Evolutionary conservation across 2,797 vertebrate genomes (phyloP), one percentile per base, ranked within the genome.

Genomic region (Perodicticus potto): DNA sequence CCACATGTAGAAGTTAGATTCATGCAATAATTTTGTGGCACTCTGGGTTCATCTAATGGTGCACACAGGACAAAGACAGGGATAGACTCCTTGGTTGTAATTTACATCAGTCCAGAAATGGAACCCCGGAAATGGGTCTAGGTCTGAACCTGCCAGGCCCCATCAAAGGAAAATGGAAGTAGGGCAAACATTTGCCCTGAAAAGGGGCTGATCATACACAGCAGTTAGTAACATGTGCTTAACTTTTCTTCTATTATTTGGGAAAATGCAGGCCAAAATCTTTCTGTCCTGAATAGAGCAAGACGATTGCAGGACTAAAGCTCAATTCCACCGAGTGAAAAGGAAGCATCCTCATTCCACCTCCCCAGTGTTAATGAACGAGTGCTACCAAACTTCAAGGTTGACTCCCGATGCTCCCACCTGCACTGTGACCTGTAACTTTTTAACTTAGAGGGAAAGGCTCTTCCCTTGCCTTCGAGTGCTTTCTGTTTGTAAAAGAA

Each of bases 401-500:
- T 92, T 80, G 12, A 92, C 93, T 77, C 94, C 55, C 0, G 4
- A 57, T 34, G 32, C 89, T 59, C 83, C 97, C 98, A 96, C 97
- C 97, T 97, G 96, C 23, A 14, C 95, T 10, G 20, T 76, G 95
- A 98, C 96, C 97, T 49, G 1, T 78, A 82, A 95, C 91, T 89
- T 93, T 32, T 96, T 90, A 94, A 72, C 95, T 96, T 90, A 57
- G 74, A 94, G 93, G 45, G 95, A 93, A 93, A 89, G 88, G 53
- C 17, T 11, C 61, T 97, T 95, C 78, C n/a, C 91, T 96, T 96
- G 97, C 95, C 97, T 81, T 61, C 91, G 61, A 92, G 80, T 61
- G 70, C 85, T 97, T 96, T 43, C 91, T 86, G 85, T 97, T 81
- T 91, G 83, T 97, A 94, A 96, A 97, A 96, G 97, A 95, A 90